These are phyloP conservation scores for Spicauda simplicius DNA, from an alignment of 2,888 invertebrate genomes.

Conservation along the genomic window DNA sequence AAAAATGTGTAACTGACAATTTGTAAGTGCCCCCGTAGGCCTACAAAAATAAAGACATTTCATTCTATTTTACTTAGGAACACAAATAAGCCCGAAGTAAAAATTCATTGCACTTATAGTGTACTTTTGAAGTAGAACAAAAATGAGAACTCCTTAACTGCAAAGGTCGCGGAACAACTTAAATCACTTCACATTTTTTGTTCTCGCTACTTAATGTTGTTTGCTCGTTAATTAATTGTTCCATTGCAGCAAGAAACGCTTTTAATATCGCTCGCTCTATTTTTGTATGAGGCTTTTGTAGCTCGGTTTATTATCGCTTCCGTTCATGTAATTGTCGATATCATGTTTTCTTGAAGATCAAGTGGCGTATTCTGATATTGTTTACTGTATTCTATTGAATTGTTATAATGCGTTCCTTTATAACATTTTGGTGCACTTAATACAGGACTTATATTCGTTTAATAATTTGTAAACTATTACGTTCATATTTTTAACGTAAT, in stretches of 20 bases:
- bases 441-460: too few species aligned
- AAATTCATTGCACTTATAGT: not conserved
- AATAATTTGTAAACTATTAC: too few species aligned
- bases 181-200: conserved; percentile 16
- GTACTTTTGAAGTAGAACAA: not conserved
- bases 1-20: too few species aligned
- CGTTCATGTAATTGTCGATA: conserved; percentile 16
- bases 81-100: too few species aligned
- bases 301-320: conserved; percentile 17
- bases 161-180: conserved; percentile 3
- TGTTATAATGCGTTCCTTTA: too few species aligned
- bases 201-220: conserved; percentile 17
- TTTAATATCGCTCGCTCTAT: conserved; percentile 26
- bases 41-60: too few species aligned
- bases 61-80: too few species aligned
- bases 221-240: conserved; percentile 31
- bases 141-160: not conserved
- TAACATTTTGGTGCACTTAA: too few species aligned
- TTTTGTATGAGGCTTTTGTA: conserved; percentile 20
- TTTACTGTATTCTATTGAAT: too few species aligned
- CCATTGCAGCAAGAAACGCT: conserved; percentile 20
- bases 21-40: too few species aligned
- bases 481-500: too few species aligned
- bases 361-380: too few species aligned
- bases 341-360: not conserved